Percentiles rank a stretch among this genome's conserved stretches.
Evolutionary conservation across 2,888 invertebrate genomes (phyloP).

Genomic region (Poecilus cupreus): DNA sequence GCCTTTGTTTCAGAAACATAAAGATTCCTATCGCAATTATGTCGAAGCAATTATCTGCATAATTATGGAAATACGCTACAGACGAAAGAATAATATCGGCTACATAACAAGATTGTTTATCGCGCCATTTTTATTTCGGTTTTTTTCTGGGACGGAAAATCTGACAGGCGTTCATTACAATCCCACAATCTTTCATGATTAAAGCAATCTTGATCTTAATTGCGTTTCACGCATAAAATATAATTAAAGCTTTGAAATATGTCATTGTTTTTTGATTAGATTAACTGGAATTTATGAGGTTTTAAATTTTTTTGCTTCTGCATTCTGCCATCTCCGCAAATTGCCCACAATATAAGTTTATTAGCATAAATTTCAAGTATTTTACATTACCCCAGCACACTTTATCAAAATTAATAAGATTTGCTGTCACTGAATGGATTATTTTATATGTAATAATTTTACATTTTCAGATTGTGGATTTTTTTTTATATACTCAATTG

Average conservation of each 20-base stretch:
- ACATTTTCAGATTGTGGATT: not conserved
- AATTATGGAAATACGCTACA: slow-evolving; percentile 25
- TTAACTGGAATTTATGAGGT: slow-evolving; percentile 11
- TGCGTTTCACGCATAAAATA: not conserved
- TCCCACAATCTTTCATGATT: slow-evolving; percentile 12
- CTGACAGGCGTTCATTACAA: slow-evolving; percentile 18
- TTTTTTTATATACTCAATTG: not conserved
- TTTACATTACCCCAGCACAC: not conserved
- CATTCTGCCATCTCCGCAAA: not conserved
- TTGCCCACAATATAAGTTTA: not conserved
- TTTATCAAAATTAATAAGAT: no score
- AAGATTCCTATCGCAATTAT: slow-evolving; percentile 24
- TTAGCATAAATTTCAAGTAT: not conserved
- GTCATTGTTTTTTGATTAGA: slow-evolving; percentile 24
- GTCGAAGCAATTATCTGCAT: slow-evolving; percentile 27
- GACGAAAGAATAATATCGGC: not conserved
- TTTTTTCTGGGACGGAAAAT: not conserved
- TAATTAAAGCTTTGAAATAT: slow-evolving; percentile 28
- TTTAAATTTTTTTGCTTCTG: not conserved
- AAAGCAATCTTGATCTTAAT: slow-evolving; percentile 9
- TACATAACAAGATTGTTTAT: not conserved
- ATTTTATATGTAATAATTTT: no score
- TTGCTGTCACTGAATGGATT: no score
- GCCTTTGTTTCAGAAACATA: slow-evolving; percentile 24
- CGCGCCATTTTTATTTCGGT: not conserved